phyloP scores from a whole-genome alignment of 2,888 invertebrate species.

The Lycaena phlaeas region DNA sequence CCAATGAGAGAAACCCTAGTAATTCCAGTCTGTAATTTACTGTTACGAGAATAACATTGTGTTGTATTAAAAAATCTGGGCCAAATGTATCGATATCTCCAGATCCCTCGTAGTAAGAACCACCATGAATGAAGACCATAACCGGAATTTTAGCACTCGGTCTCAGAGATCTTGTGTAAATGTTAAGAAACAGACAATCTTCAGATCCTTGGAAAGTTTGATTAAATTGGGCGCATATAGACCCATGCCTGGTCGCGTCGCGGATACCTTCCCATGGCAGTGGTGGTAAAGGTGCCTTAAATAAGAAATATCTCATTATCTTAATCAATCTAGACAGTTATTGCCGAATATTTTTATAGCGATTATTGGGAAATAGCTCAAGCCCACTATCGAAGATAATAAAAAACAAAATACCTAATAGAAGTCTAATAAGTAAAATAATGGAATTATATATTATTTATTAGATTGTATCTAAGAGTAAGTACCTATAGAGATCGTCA shows the following conservation, averaged over 20 bases:
- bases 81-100: conserved; percentile 41
- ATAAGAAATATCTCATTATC: conserved; percentile 6
- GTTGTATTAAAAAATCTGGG: conserved; percentile 44
- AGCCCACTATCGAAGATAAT: too few species aligned
- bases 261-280: conserved; percentile 37
- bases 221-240: conserved; percentile 45
- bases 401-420: too few species aligned
- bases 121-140: conserved; percentile 57
- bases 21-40: conserved; percentile 48
- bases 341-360: not conserved
- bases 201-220: conserved; percentile 36
- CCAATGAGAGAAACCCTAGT: conserved; percentile 34
- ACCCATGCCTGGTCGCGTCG: conserved; percentile 41
- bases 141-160: conserved; percentile 36
- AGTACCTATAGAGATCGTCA: too few species aligned
- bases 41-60: conserved; percentile 51
- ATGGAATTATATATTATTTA: too few species aligned
- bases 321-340: not conserved
- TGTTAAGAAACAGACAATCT: conserved; percentile 45
- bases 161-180: conserved; percentile 36
- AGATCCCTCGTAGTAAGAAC: conserved; percentile 44
- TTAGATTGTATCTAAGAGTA: too few species aligned
- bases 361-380: too few species aligned
- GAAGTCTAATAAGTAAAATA: too few species aligned
- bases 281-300: conserved; percentile 41